Base-by-base conservation (phyloP, 2,797 vertebrate genomes). In the Fratercula arctica region DNA sequence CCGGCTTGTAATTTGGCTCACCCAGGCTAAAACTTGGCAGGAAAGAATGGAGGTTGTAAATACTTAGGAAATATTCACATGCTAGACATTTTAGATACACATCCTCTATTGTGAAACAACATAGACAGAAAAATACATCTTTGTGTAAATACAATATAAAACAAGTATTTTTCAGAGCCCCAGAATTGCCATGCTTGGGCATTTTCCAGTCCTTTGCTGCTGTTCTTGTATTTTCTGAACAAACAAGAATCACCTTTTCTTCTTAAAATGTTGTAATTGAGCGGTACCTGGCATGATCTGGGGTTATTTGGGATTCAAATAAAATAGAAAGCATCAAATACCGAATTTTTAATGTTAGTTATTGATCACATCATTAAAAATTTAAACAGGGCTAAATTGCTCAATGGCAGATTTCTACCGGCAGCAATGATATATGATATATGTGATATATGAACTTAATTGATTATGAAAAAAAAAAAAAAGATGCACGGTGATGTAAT, bases 1-100 rank as follows among this genome's bases (percentile, higher is more conserved):
- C 45, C n/a, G 37, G 33, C 69, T 93, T 87, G 73, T 91, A 82
- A 86, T 92, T 82, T 80, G 63, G 69, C 79, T 90, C 60, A 83
- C 29, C 31, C 31, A 45, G 60, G 64, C 68, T 82, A 54, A 78
- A 96, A 90, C 31, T 84, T 92, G 91, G n/a, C 84, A 72, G 89
- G 82, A 77, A 70, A 56, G 92, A 26, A 60, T 46, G 51, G 69
- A 70, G 43, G 21, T 77, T 93, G 75, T 26, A 93, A 88, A 61
- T 82, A 41, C 23, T 5, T 72, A 61, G 75, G 73, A 79, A 80
- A 50, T 73, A 50, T 41, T 94, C 26, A 8, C 35, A 7, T 84
- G 41, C 28, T 74, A 70, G 56, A 35, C 26, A 33, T 67, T 60
- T 80, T 28, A 88, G 68, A 16, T 83, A 76, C 45, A 69, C 59